Evolutionary conservation across 2,113 vertebrate species (phyloP), one percentile per base, ranked within the genome.

Genomic region (Cairina moschata): DNA sequence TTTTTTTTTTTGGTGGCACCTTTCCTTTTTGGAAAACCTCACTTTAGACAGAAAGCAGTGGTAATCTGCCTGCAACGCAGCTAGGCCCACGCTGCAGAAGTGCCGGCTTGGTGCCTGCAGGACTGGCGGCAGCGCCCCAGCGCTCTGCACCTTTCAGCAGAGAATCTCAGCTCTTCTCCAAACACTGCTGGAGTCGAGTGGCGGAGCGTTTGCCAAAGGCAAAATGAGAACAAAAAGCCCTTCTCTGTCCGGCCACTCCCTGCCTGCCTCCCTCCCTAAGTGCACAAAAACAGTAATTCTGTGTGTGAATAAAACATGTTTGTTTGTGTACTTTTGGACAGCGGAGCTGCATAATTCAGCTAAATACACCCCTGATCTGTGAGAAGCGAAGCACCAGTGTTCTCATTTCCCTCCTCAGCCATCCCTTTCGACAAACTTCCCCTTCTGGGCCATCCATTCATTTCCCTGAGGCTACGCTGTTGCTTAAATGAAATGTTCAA

Each of bases 191-290:
- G 83, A 94, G 72, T 71, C 5, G 3, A 83, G 83, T 56, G 66
- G 73, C 23, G 1, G 71, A 91, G 83, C 2, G 0, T 82, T 92
- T 93, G 92, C 93, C 93, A 93, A 85, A 78, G 76, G 81, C 84
- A 72, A 84, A 94, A 91, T 5, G 72, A 75, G 86, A 93, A 93
- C 93, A 95, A 89, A 84, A 92, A 80, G 74, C 65, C 68, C 55
- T 91, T 76, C 88, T 77, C 77, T 90, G 81, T 77, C 83, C 46
- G 6, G 67, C 87, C 92, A 92, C 89, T 90, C 92, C 90, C 88
- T 91, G 83, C 67, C 63, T 91, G 59, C 36, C 58, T 88, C 52
- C 65, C 72, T 91, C 84, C 88, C 85, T 31, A 67, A 76, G 55
- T 63, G 59, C 65, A 80, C 72, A 83, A 83, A 90, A 80, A 22